Base-by-base conservation (phyloP, 2,113 vertebrate species). In the Chaetops frenatus region DNA sequence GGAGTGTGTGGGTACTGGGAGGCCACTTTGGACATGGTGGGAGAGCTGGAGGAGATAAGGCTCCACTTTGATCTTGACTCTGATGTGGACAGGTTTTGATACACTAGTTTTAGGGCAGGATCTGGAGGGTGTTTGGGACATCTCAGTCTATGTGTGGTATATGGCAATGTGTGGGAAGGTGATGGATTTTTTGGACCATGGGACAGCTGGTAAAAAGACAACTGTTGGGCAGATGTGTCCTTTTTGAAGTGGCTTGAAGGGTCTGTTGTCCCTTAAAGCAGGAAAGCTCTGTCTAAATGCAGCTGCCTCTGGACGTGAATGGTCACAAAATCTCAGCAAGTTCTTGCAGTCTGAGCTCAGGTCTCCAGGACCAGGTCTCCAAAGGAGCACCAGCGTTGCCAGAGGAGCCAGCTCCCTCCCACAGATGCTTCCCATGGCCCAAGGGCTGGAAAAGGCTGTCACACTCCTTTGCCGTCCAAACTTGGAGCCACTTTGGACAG, bases 191-290 rank as follows among this genome's bases (percentile, higher is more conserved):
- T 80, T 89, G 72, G 70, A 64, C 92, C 10, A 11, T 33, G 48
- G 35, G 53, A 60, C 9, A 31, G 57, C 81, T 90, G 79, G 25
- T 48, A 72, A 60, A 84, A 89, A 85, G 48, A 50, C 78, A 87
- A 64, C 81, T 96, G 92, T 47, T 87, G 73, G 90, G 57, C 87
- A 92, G 70, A 89, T 95, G 87, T 67, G 60, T 78, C 18, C 24
- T 74, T 67, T 95, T 77, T 95, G 91, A 93, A 86, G 91, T 86
- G 66, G 10, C 73, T 86, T 81, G 47, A 92, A 64, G 44, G 53
- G 12, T 89, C 74, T 85, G 15, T 62, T 91, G 66, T 77, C 20
- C 54, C 40, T 85, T 60, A 53, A 48, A 92, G 65, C 9, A 2
- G 66, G 54, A 53, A 82, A 82, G 3, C 14, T 62, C 13, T 65